These are phyloP conservation scores for Ochropleura plecta DNA, from an alignment of 2,888 invertebrate species.

Conservation along the genomic window DNA sequence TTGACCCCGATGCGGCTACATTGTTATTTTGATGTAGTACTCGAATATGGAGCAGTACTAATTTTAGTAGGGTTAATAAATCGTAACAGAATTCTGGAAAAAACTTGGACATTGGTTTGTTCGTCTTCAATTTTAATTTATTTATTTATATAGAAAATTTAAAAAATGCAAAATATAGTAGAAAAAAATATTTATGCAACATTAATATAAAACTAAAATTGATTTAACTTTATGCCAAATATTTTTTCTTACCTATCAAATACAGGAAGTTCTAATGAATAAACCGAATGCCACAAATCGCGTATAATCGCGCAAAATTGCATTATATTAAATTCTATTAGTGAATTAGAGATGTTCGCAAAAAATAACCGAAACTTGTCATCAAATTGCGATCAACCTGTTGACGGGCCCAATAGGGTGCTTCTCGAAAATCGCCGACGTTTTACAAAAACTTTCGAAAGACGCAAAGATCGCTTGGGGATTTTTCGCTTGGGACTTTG, in stretches of 20 bases:
- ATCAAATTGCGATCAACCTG: conserved; percentile 79
- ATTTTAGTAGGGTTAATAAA: conserved; percentile 8
- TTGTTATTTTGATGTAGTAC: conserved; percentile 51
- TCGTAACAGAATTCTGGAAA: no score
- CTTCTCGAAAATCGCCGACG: conserved; percentile 25
- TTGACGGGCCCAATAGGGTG: conserved; percentile 40
- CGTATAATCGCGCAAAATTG: conserved; percentile 73
- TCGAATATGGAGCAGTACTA: conserved; percentile 1
- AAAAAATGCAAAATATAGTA: no score
- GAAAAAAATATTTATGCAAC: no score
- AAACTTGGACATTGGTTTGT: not conserved
- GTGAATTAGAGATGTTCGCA: conserved; percentile 70
- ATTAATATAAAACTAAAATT: not conserved
- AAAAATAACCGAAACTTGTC: conserved; percentile 74
- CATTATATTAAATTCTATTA: conserved; percentile 84
- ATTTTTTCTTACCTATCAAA: conserved; percentile 44
- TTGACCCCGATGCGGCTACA: conserved; percentile 55
- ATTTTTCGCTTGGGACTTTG: not conserved
- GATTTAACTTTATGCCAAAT: conserved; percentile 4
- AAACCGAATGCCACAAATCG: conserved; percentile 69
- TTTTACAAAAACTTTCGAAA: not conserved
- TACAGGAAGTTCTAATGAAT: conserved; percentile 84
- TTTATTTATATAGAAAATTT: no score
- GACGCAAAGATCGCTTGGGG: not conserved
- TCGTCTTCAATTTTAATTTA: no score